Evolutionary conservation across 2,113 vertebrate genomes (phyloP).

Genomic region (Crotalus horridus): DNA sequence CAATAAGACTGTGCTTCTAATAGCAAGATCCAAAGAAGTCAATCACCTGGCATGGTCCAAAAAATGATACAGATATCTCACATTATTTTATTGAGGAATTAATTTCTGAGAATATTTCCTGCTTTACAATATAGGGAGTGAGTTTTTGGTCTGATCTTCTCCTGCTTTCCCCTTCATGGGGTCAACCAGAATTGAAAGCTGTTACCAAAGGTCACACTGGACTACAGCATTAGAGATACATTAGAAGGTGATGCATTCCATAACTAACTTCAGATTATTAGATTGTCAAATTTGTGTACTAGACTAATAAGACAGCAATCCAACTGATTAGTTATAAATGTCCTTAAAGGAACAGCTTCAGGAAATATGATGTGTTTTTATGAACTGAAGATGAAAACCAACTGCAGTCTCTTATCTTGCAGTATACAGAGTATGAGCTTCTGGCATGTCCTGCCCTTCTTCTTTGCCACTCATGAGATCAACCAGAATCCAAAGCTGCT

Average conservation of each 20-base stretch:
- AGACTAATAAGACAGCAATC: not conserved
- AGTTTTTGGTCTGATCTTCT: not conserved
- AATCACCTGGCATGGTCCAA: not conserved
- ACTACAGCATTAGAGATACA: not conserved
- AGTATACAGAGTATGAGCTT: not conserved
- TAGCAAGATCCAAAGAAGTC: not conserved
- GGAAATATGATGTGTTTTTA: too few relatives aligned
- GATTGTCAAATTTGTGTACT: too few relatives aligned
- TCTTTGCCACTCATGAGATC: not conserved
- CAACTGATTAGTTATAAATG: not conserved
- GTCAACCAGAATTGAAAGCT: not conserved
- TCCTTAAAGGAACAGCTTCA: not conserved
- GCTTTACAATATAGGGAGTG: not conserved
- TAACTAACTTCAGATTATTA: too few relatives aligned
- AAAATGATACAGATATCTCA: not conserved
- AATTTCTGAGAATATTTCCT: not conserved
- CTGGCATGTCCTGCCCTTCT: not conserved
- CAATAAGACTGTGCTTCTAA: not conserved
- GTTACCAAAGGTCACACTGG: not conserved
- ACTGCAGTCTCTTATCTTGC: not conserved
- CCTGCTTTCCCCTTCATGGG: not conserved
- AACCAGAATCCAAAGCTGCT: not conserved
- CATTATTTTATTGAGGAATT: not conserved
- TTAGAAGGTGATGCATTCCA: too few relatives aligned
- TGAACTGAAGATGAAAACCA: not conserved